These are phyloP conservation scores for Drosophila ohnishii DNA, from an alignment of 1,140 invertebrate species.

Conservation along the genomic window DNA sequence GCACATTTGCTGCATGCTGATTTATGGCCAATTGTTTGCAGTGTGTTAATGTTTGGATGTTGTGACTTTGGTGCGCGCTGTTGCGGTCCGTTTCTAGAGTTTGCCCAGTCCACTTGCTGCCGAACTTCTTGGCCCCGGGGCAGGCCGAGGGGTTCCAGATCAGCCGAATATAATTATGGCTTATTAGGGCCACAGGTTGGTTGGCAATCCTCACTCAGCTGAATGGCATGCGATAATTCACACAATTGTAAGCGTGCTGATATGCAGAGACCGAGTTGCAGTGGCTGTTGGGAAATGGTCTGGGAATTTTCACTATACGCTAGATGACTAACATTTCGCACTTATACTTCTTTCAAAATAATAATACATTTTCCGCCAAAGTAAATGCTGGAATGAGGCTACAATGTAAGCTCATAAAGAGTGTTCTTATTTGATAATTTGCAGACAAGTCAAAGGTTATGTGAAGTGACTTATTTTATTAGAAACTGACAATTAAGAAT, in stretches of 20 bases:
- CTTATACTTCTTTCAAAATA: background rate
- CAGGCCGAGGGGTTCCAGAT: slow-evolving; percentile 42
- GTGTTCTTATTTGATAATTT: background rate
- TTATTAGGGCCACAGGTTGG: slow-evolving; percentile 56
- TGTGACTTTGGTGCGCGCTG: slow-evolving; percentile 38
- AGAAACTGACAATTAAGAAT: too few relatives aligned
- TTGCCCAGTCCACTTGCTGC: slow-evolving; percentile 16
- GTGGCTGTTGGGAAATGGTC: slow-evolving; percentile 23
- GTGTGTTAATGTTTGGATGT: slow-evolving; percentile 39
- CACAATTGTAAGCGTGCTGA: slow-evolving; percentile 58
- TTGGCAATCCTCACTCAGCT: slow-evolving; percentile 19
- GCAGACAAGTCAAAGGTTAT: background rate
- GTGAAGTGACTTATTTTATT: background rate
- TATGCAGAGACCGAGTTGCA: slow-evolving; percentile 6
- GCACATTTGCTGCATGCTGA: slow-evolving; percentile 66
- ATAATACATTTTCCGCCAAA: background rate
- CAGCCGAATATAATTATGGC: slow-evolving; percentile 67
- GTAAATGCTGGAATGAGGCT: background rate
- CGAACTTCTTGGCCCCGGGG: slow-evolving; percentile 15
- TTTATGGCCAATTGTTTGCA: slow-evolving; percentile 73
- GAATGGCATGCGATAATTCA: slow-evolving; percentile 61
- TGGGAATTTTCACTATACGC: slow-evolving; percentile 25
- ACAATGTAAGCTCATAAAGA: background rate
- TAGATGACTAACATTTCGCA: slow-evolving; percentile 4
- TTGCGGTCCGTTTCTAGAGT: slow-evolving; percentile 38